These are phyloP conservation scores for Allophyes oxyacanthae DNA, from an alignment of 2,888 invertebrate genomes.

Conservation along the genomic window DNA sequence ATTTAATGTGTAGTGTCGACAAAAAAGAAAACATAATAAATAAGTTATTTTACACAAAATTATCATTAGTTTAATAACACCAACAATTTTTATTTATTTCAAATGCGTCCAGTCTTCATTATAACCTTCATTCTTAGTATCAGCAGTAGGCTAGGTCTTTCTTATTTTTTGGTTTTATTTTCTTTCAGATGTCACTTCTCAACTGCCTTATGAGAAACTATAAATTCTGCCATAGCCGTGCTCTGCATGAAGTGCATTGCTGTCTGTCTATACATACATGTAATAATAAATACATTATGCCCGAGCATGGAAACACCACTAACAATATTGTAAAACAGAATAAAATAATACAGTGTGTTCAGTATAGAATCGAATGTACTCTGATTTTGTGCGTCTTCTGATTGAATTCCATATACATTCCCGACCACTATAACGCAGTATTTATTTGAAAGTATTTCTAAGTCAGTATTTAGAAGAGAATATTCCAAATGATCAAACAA, in stretches of 20 bases:
- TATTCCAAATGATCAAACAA: not conserved
- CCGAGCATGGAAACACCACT: constrained; percentile 77
- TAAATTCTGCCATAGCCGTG: constrained; percentile 90
- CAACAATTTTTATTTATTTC: constrained; percentile 1
- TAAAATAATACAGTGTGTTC: constrained; percentile 21
- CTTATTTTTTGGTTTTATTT: constrained; percentile 83
- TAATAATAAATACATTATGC: constrained; percentile 66
- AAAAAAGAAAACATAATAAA: no score
- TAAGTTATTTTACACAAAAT: no score
- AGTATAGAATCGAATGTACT: constrained; percentile 18
- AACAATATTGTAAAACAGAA: constrained; percentile 58
- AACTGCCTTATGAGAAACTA: constrained; percentile 97
- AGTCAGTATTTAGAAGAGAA: not conserved
- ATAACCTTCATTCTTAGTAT: constrained; percentile 20
- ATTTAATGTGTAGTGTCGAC: no score
- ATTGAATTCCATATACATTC: no score
- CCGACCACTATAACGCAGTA: constrained; percentile 12
- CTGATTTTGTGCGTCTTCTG: constrained; percentile 14
- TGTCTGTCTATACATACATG: constrained; percentile 74
- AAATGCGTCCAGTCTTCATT: constrained; percentile 42
- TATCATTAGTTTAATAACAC: no score
- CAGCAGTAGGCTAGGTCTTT: constrained; percentile 54
- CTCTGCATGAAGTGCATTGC: constrained; percentile 86
- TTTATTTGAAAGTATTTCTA: constrained; percentile 21
- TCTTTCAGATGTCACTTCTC: constrained; percentile 97